Percentiles rank a stretch among this genome's conserved stretches.
Evolutionary conservation across 2,113 vertebrate species (phyloP).

Genomic region (Bubo bubo): DNA sequence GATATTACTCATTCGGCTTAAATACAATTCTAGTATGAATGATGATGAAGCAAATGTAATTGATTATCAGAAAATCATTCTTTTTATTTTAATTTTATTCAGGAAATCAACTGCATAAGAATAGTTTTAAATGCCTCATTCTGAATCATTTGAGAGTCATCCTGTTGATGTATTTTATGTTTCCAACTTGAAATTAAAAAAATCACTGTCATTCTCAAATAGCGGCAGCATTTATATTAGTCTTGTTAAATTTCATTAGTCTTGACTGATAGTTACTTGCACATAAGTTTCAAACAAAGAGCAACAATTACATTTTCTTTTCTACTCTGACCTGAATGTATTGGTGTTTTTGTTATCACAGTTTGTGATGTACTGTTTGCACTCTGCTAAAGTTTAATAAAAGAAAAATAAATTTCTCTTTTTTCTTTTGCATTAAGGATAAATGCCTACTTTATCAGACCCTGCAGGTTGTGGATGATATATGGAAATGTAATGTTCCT

Average conservation of each 20-base stretch:
- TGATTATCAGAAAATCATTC: too few relatives aligned
- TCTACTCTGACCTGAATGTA: background rate
- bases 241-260: background rate
- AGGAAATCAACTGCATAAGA: too few relatives aligned
- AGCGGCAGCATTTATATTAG: background rate
- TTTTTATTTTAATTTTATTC: too few relatives aligned
- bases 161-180: too few relatives aligned
- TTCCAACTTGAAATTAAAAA: too few relatives aligned
- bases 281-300: background rate
- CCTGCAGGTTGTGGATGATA: background rate
- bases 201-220: too few relatives aligned
- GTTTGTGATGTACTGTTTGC: background rate
- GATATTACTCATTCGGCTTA: too few relatives aligned
- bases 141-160: too few relatives aligned
- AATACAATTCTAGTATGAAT: too few relatives aligned
- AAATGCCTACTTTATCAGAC: background rate
- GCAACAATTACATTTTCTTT: background rate
- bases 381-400: background rate
- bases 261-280: background rate
- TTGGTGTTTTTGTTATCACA: background rate
- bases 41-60: too few relatives aligned
- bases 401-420: background rate
- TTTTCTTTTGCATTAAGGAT: background rate
- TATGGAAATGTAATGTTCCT: background rate
- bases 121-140: too few relatives aligned